Percentiles rank a stretch among this genome's conserved stretches.
Evolutionary conservation across 2,888 invertebrate species (phyloP).

Genomic region (Eurytoma adleriae): DNA sequence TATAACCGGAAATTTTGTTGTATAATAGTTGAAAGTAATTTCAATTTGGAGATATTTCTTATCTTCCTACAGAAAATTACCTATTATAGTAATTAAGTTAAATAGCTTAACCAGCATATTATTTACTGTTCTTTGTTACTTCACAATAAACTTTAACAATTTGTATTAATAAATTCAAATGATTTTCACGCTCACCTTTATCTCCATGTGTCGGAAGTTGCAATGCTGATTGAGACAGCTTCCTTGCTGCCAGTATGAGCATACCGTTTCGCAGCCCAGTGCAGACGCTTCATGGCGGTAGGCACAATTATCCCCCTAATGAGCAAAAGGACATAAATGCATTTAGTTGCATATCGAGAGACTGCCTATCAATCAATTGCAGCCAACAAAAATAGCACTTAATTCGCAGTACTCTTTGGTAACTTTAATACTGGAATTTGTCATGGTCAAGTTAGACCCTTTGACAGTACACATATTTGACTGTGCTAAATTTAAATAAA

Average conservation of each 20-base stretch:
- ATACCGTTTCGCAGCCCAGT: slow-evolving; percentile 88
- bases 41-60: no score
- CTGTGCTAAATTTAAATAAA: background rate
- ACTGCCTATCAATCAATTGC: background rate
- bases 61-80: no score
- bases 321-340: slow-evolving; percentile 20
- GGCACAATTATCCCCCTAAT: slow-evolving; percentile 86
- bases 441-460: background rate
- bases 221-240: slow-evolving; percentile 88
- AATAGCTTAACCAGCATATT: no score
- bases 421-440: slow-evolving; percentile 10
- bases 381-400: background rate
- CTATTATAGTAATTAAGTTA: no score
- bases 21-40: no score
- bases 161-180: no score
- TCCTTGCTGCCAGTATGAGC: slow-evolving; percentile 89
- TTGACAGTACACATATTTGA: background rate
- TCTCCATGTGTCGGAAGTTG: slow-evolving; percentile 90
- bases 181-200: slow-evolving; percentile 79
- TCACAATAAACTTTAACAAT: no score
- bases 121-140: no score
- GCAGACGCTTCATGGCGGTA: slow-evolving; percentile 92
- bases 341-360: slow-evolving; percentile 11
- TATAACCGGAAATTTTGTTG: no score
- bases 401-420: slow-evolving; percentile 11